Evolutionary conservation across 2,113 vertebrate genomes (phyloP).

Genomic region (Numenius arquata): DNA sequence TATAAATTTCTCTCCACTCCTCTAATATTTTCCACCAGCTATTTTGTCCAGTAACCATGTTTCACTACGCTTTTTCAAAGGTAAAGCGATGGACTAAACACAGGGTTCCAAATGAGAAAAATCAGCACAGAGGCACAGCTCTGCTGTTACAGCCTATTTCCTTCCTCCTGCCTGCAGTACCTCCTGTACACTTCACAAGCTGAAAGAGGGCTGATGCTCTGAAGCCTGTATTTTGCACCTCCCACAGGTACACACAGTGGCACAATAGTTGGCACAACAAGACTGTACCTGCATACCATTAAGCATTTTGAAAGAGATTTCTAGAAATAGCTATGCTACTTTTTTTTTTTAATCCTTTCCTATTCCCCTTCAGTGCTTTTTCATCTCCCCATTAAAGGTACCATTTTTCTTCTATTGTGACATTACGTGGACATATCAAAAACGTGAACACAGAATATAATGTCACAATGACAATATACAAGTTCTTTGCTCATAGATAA

Average conservation of each 20-base stretch:
- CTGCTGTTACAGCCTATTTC: not conserved
- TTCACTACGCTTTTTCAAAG: not conserved
- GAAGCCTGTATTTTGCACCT: not conserved
- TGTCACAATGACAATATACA: not conserved
- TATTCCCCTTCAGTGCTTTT: not conserved
- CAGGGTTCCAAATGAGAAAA: not conserved
- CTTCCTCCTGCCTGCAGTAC: not conserved
- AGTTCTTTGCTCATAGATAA: not conserved
- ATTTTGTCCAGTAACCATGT: not conserved
- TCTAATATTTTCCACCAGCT: not conserved
- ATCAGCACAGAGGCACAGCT: not conserved
- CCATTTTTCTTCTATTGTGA: not conserved
- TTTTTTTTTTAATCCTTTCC: not conserved
- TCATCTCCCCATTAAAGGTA: not conserved
- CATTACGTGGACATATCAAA: not conserved
- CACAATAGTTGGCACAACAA: not conserved
- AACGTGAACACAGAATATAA: accelerated
- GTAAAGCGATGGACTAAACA: not conserved
- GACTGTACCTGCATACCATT: not conserved
- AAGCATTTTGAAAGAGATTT: not conserved
- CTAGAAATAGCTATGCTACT: not conserved
- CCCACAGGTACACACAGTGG: not conserved
- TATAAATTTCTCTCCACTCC: not conserved
- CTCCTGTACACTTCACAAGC: not conserved
- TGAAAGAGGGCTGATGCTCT: not conserved